Evolutionary conservation across 2,888 invertebrate genomes (phyloP).

Genomic region (Apodemia duryi): DNA sequence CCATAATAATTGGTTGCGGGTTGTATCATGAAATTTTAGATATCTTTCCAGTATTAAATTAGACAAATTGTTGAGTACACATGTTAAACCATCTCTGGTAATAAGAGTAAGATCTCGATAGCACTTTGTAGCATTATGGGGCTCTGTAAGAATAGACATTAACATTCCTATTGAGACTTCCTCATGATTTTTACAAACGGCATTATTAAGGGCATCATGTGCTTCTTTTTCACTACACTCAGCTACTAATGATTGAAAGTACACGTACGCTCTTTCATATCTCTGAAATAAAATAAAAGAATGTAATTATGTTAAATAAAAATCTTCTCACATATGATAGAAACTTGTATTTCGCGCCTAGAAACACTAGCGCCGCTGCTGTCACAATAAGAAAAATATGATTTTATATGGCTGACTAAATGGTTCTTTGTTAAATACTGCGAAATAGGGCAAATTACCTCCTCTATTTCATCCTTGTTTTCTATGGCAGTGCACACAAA

Average conservation of each 20-base stretch:
- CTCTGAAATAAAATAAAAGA: slow-evolving; percentile 81
- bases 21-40: slow-evolving; percentile 89
- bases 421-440: slow-evolving; percentile 73
- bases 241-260: slow-evolving; percentile 86
- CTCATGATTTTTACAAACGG: slow-evolving; percentile 95
- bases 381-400: slow-evolving; percentile 62
- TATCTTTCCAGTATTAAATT: slow-evolving; percentile 94
- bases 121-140: slow-evolving; percentile 88
- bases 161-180: slow-evolving; percentile 95
- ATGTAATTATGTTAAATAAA: slow-evolving; percentile 30
- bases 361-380: slow-evolving; percentile 63
- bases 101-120: slow-evolving; percentile 95
- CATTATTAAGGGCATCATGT: slow-evolving; percentile 93
- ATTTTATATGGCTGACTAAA: slow-evolving; percentile 75
- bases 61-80: slow-evolving; percentile 89
- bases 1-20: slow-evolving; percentile 92
- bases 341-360: slow-evolving; percentile 69
- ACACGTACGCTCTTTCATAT: slow-evolving; percentile 90
- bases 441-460: slow-evolving; percentile 83
- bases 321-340: slow-evolving; percentile 31
- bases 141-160: slow-evolving; percentile 92
- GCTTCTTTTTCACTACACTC: slow-evolving; percentile 96
- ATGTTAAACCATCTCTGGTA: slow-evolving; percentile 91
- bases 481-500: slow-evolving; percentile 90
- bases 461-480: slow-evolving; percentile 93